Percentiles rank a stretch among this genome's conserved stretches.
Evolutionary conservation across 2,888 invertebrate species (phyloP).

Genomic region (Coenonympha glycerion): DNA sequence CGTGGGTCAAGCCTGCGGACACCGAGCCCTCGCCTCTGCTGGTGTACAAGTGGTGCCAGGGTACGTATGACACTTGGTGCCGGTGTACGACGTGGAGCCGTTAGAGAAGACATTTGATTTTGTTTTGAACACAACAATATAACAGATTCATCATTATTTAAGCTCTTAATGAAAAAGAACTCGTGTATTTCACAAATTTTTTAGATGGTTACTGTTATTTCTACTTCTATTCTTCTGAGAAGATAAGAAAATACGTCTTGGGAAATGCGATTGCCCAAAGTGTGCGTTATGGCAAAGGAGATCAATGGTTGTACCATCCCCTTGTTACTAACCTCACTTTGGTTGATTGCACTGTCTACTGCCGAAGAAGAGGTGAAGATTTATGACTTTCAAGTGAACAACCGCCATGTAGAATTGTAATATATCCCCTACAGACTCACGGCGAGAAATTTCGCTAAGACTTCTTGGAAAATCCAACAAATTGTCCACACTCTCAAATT

Average conservation of each 20-base stretch:
- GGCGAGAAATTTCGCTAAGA: too few relatives aligned
- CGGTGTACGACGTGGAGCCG: conserved; percentile 99
- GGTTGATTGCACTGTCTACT: conserved; percentile 45
- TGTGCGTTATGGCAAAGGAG: conserved; percentile 82
- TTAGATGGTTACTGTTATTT: background rate
- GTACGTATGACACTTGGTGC: conserved; percentile 79
- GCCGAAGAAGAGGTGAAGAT: background rate
- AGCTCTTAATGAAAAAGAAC: too few relatives aligned
- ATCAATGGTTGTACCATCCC: conserved; percentile 76
- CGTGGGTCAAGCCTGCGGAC: conserved; percentile 99
- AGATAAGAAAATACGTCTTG: too few relatives aligned
- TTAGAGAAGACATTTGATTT: conserved; percentile 99
- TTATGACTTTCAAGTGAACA: too few relatives aligned
- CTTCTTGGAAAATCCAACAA: too few relatives aligned
- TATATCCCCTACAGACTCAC: too few relatives aligned
- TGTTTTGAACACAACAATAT: too few relatives aligned
- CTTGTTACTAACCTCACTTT: conserved; percentile 83
- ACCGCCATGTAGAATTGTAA: too few relatives aligned
- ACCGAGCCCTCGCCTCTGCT: conserved; percentile 95
- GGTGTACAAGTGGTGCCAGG: conserved; percentile 99
- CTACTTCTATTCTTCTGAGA: too few relatives aligned
- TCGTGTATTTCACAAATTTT: too few relatives aligned
- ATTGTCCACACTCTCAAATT: too few relatives aligned
- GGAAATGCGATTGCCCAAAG: conserved; percentile 57
- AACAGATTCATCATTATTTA: too few relatives aligned